These are phyloP conservation scores for Drosophila acutilabella DNA, from an alignment of 2,888 invertebrate species.

Conservation along the genomic window DNA sequence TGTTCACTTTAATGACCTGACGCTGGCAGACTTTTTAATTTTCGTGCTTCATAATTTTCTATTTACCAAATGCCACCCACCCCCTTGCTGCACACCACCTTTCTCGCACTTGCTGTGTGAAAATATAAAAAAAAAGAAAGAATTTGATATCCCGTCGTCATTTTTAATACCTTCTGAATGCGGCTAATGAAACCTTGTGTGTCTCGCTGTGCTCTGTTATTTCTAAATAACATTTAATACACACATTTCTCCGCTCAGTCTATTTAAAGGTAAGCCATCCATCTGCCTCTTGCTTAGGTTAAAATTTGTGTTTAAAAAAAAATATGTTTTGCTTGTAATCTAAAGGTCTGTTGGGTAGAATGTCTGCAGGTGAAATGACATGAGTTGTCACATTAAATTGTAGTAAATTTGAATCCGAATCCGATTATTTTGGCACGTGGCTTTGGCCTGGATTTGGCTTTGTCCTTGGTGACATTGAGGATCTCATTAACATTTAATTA, in stretches of 20 bases:
- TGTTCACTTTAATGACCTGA: constrained; percentile 68
- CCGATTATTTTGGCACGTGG: constrained; percentile 47
- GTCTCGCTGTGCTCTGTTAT: constrained; percentile 40
- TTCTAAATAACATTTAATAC: constrained; percentile 65
- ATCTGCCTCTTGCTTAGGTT: neutral
- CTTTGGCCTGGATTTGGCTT: constrained; percentile 15
- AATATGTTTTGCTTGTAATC: constrained; percentile 12
- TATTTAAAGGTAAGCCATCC: constrained; percentile 55
- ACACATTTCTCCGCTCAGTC: constrained; percentile 33
- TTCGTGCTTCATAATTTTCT: constrained; percentile 73
- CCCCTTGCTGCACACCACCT: neutral
- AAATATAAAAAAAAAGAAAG: neutral
- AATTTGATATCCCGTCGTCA: constrained; percentile 72
- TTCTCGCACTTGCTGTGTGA: neutral
- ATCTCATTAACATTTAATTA: constrained; percentile 77
- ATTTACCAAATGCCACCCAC: constrained; percentile 43
- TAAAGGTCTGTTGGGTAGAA: constrained; percentile 1
- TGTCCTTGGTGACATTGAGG: constrained; percentile 15
- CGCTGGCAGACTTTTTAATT: constrained; percentile 73
- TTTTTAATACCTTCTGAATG: constrained; percentile 65
- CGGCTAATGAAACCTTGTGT: constrained; percentile 67
- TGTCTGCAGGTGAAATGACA: too few species aligned
- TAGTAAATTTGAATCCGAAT: constrained; percentile 25
- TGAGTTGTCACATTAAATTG: constrained; percentile 21
- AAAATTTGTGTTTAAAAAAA: constrained; percentile 4